Conservation (phyloP, 1,140 invertebrate species). For the Melipona quadrifasciata region DNA sequence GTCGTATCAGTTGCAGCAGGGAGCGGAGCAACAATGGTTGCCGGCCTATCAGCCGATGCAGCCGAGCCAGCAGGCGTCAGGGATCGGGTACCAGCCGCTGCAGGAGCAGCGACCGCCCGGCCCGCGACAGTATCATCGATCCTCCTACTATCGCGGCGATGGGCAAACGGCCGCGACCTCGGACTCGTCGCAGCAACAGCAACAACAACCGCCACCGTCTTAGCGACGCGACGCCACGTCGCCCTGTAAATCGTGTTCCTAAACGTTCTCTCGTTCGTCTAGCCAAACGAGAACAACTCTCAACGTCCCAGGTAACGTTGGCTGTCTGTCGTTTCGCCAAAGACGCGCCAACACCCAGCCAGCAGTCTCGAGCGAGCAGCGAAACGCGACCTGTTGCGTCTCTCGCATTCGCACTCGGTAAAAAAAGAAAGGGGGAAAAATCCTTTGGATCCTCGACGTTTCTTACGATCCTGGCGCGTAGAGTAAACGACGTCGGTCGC, state of each 20-base stretch:
- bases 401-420: no score
- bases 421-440: no score
- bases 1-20: conserved; percentile 76
- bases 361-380: no score
- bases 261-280: conserved; percentile 13
- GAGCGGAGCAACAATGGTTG: conserved; percentile 59
- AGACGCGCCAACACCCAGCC: neutral
- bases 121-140: conserved; percentile 59
- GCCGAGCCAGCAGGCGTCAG: conserved; percentile 50
- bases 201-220: conserved; percentile 72
- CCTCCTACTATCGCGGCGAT: conserved; percentile 64
- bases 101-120: conserved; percentile 67
- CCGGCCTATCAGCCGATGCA: conserved; percentile 62
- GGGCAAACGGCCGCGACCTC: conserved; percentile 43
- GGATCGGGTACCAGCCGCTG: conserved; percentile 72
- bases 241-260: conserved; percentile 3
- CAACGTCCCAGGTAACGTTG: neutral
- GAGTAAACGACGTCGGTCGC: neutral
- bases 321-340: neutral
- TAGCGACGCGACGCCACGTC: conserved; percentile 53
- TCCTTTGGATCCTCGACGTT: no score
- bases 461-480: neutral
- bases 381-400: neutral
- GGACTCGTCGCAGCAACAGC: conserved; percentile 65
- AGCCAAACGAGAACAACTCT: conserved; percentile 19